These are phyloP conservation scores for Phaonia tiefii DNA, from an alignment of 2,888 invertebrate genomes.

Conservation along the genomic window DNA sequence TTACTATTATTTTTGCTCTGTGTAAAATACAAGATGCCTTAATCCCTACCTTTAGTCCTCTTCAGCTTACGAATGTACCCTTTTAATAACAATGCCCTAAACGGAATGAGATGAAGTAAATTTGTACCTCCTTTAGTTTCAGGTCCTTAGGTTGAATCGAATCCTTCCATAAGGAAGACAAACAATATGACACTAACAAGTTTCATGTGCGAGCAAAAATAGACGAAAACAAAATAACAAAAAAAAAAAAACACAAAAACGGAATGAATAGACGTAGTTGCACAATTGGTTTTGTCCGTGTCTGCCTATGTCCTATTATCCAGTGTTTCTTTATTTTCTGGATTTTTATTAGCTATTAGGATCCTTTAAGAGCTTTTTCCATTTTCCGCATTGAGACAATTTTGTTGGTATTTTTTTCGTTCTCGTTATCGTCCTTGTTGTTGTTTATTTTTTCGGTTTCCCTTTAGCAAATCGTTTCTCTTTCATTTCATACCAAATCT, in stretches of 20 bases:
- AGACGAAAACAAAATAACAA: background rate
- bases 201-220: slow-evolving; percentile 8
- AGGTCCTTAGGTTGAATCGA: no score
- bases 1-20: no score
- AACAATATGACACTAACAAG: slow-evolving; percentile 14
- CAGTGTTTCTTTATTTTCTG: background rate
- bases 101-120: no score
- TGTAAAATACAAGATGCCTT: no score
- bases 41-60: no score
- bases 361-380: slow-evolving; percentile 27
- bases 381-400: background rate
- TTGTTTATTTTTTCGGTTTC: background rate
- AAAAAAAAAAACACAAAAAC: no score
- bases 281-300: background rate
- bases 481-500: background rate
- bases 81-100: no score
- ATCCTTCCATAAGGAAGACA: no score
- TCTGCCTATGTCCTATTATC: background rate
- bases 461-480: background rate
- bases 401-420: background rate
- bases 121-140: no score
- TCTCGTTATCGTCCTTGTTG: no score
- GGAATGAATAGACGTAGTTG: no score
- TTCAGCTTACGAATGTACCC: no score
- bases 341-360: slow-evolving; percentile 50